Evolutionary conservation across 2,113 vertebrate species (phyloP), one percentile per base, ranked within the genome.

Genomic region (Vidua chalybeata): DNA sequence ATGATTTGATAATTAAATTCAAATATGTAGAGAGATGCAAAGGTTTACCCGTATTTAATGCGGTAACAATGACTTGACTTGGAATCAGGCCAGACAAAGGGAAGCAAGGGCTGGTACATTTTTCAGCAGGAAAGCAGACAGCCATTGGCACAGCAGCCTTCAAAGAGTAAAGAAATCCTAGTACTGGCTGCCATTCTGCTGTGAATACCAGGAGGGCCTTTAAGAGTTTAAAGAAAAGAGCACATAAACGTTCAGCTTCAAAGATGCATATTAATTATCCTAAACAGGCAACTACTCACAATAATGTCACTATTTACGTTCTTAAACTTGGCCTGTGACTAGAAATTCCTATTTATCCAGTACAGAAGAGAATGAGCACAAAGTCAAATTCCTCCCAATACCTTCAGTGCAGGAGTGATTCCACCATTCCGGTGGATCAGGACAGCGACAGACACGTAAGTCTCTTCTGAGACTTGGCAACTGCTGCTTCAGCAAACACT

Each of bases 31-130:
- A 92, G 62, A 73, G 63, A 92, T 33, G 30, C 28, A 62, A 68
- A 79, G 58, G 55, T 88, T 95, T 88, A 68, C 66, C 91, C 1
- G 0, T 56, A 73, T 78, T 95, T 84, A 75, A 84, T 85, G 66
- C 68, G 19, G 84, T 84, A 90, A 80, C 68, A 93, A 66, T 67
- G 61, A 59, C 69, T 76, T 94, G 63, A 93, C 55, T 64, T 93
- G 71, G 77, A 95, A 96, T 59, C 59, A 86, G 59, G 75, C 85
- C 77, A 92, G 63, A 92, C 83, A 94, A 95, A 85, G 73, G 46
- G 62, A 94, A 94, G 84, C 35, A 86, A 6, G 51, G 72, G 84
- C 28, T n/a, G 41, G 41, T 84, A 64, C 31, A 66, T 72, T 83
- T 89, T 79, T 71, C 71, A 95, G 71, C 46, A 89, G 83, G 45